Evolutionary conservation across 1,140 invertebrate species (phyloP).

Genomic region (Bombyx mandarina): DNA sequence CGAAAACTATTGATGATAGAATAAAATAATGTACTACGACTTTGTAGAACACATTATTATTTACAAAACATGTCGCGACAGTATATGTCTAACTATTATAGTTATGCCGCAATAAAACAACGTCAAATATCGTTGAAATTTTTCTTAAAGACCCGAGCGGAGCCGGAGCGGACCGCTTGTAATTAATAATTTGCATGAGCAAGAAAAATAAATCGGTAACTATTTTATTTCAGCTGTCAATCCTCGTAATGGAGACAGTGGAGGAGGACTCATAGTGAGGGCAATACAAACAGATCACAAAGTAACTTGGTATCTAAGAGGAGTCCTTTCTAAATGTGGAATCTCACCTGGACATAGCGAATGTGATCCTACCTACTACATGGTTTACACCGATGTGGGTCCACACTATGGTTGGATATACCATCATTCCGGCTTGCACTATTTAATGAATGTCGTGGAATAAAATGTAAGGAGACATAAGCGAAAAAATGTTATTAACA

Average conservation of each 20-base stretch:
- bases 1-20: neutral
- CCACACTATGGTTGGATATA: constrained; percentile 74
- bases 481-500: neutral
- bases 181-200: neutral
- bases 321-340: constrained; percentile 72
- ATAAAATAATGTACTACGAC: no score
- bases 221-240: constrained; percentile 64
- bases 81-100: no score
- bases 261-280: constrained; percentile 73
- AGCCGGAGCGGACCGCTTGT: neutral
- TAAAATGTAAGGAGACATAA: no score
- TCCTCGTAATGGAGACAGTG: constrained; percentile 76
- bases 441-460: no score
- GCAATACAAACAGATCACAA: constrained; percentile 50
- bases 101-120: no score
- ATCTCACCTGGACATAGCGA: constrained; percentile 49
- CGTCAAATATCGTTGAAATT: no score
- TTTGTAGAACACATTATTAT: no score
- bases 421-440: constrained; percentile 32
- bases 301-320: constrained; percentile 71
- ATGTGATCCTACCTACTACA: constrained; percentile 73
- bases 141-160: no score
- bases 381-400: constrained; percentile 73
- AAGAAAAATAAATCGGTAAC: no score
- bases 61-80: no score